Evolutionary conservation across 2,797 vertebrate genomes (phyloP), one percentile per base, ranked within the genome.

Genomic region (Sphaeramia orbicularis): DNA sequence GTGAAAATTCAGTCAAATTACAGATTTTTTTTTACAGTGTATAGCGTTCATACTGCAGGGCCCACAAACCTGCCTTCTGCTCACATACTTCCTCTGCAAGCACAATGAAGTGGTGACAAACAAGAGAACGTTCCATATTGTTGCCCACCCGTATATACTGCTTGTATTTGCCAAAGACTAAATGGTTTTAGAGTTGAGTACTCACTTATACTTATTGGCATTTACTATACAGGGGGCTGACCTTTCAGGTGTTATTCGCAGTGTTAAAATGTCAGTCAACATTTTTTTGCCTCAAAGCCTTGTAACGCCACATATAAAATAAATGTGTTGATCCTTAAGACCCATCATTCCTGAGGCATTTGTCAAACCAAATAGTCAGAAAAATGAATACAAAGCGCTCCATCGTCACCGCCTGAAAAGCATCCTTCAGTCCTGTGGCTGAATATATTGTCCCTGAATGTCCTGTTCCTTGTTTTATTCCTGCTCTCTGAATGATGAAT

Each of bases 241-340:
- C 89, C 86, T 91, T 92, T 89, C 59, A 16, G 66, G 65, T 68
- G 75, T 85, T 81, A 81, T 91, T 89, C 88, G 84, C 74, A 9
- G 69, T 66, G 74, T 75, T 87, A 73, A 91, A 92, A 92, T 90
- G 87, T 89, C 89, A 88, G 78, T 72, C 49, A 65, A 82, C 77
- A 76, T 83, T 89, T 88, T 41, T 66, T 78, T 78, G 75, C 71
- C 74, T 71, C 52, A 55, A 44, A 70, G 68, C 44, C 49, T 52
- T 59, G 40, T 68, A 57, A 87, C 80, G 49, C 40, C 14, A 37
- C 71, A 80, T 80, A 42, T 80, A 76, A 82, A 88, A 70, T 74
- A 55, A 65, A 75, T 53, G 50, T 65, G 80, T 70, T 66, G 60
- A 81, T 83, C 56, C 49, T 59, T 58, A 38, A 57, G 65, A 73